A percentile compares a stretch with the other conserved stretches of the same genome.
Conservation (phyloP, 2,113 vertebrate species). For the Mobula birostris region DNA sequence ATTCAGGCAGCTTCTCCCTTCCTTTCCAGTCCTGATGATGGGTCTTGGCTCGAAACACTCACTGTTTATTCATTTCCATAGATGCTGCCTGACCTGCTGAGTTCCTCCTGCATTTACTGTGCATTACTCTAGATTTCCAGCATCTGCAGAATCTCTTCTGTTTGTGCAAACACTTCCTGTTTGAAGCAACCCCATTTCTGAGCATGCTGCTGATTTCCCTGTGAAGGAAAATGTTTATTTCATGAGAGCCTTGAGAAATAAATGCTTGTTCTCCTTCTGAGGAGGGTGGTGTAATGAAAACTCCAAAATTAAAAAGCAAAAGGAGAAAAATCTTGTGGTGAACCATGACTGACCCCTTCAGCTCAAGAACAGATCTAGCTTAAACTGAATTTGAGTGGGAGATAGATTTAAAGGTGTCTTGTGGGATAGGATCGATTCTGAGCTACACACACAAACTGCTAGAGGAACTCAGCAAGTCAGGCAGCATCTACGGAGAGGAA, state of each 20-base stretch:
- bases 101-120: too few relatives aligned
- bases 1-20: too few relatives aligned
- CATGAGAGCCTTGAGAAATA: background rate
- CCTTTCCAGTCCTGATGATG: too few relatives aligned
- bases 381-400: constrained; percentile 11
- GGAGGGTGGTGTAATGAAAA: background rate
- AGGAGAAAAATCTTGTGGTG: background rate
- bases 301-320: constrained; percentile 1
- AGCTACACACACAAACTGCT: background rate
- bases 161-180: too few relatives aligned
- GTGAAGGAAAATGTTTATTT: background rate
- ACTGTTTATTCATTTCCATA: too few relatives aligned
- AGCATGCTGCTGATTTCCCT: background rate
- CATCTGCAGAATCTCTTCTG: too few relatives aligned
- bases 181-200: too few relatives aligned
- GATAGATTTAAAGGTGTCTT: background rate
- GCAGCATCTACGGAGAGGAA: too few relatives aligned
- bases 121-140: too few relatives aligned
- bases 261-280: background rate
- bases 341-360: constrained; percentile 1
- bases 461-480: too few relatives aligned
- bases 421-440: background rate
- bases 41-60: too few relatives aligned
- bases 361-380: background rate
- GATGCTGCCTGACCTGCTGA: too few relatives aligned